phyloP scores from a whole-genome alignment of 1,140 invertebrate species.

The Drosophila biarmipes region DNA sequence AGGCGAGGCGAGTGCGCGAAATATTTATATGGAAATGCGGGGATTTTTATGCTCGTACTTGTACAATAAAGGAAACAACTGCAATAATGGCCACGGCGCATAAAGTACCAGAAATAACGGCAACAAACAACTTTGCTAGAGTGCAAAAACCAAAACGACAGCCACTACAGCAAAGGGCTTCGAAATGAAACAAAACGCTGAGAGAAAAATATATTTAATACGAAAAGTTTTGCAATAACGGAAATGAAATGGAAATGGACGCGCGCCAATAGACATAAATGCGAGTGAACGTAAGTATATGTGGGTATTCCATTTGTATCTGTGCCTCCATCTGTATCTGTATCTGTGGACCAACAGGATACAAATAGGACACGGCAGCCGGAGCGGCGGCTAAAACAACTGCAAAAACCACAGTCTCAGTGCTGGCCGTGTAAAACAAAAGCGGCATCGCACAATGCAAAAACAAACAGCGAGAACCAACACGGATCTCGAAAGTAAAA shows the following conservation, averaged over 20 bases:
- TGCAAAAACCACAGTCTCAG: slow-evolving; percentile 55
- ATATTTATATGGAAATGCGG: slow-evolving; percentile 73
- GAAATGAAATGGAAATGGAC: slow-evolving; percentile 83
- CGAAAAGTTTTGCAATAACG: slow-evolving; percentile 83
- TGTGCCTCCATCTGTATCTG: slow-evolving; percentile 35
- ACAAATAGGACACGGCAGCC: slow-evolving; percentile 78
- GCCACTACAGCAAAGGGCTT: slow-evolving; percentile 45
- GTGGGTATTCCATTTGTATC: slow-evolving; percentile 5
- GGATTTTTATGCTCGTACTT: slow-evolving; percentile 70
- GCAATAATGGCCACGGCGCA: slow-evolving; percentile 74
- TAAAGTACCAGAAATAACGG: slow-evolving; percentile 78
- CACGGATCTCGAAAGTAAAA: slow-evolving; percentile 72
- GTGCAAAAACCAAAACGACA: slow-evolving; percentile 66
- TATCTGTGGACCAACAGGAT: slow-evolving; percentile 58
- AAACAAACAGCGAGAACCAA: slow-evolving; percentile 48
- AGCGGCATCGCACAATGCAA: slow-evolving; percentile 66
- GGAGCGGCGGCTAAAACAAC: slow-evolving; percentile 15
- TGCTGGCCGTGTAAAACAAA: slow-evolving; percentile 74
- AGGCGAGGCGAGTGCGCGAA: slow-evolving; percentile 24
- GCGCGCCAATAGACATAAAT: slow-evolving; percentile 83
- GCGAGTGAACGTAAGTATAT: slow-evolving; percentile 53
- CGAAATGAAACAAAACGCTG: slow-evolving; percentile 75
- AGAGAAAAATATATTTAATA: slow-evolving; percentile 80
- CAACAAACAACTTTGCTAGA: slow-evolving; percentile 77
- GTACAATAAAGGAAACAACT: slow-evolving; percentile 78